These are phyloP conservation scores for Cheilosia vernalis DNA, from an alignment of 2,888 invertebrate genomes.

Conservation along the genomic window DNA sequence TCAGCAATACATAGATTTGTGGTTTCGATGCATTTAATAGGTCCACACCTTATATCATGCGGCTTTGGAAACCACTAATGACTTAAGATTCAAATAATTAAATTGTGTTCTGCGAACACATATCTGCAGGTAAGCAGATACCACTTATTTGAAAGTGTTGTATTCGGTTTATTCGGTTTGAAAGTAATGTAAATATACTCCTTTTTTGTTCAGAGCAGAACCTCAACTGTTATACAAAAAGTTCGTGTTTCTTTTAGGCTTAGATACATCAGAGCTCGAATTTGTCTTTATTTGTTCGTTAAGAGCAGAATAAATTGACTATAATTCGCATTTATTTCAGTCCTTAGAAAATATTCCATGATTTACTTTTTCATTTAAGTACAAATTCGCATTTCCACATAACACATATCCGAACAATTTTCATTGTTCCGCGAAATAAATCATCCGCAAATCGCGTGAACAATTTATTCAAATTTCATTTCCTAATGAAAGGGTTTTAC, in stretches of 20 bases:
- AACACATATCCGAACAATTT: conserved; percentile 17
- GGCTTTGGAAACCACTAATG: conserved; percentile 57
- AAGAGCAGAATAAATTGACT: too few species aligned
- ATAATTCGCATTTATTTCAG: too few species aligned
- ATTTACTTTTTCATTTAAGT: conserved; percentile 3
- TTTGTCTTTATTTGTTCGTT: too few species aligned
- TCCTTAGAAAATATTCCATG: neutral
- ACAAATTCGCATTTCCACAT: neutral
- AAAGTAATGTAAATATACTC: too few species aligned
- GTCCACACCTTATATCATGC: conserved; percentile 23
- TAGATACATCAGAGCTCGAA: too few species aligned
- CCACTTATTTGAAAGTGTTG: too few species aligned
- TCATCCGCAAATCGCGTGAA: conserved; percentile 55
- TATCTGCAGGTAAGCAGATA: neutral
- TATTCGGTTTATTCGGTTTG: too few species aligned
- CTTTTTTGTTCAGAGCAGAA: too few species aligned
- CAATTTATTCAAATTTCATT: conserved; percentile 69
- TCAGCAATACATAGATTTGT: conserved; percentile 42
- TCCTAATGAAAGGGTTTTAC: conserved; percentile 63
- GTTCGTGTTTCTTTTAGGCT: too few species aligned
- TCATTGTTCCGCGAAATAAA: conserved; percentile 38
- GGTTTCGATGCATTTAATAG: conserved; percentile 42
- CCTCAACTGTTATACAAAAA: too few species aligned
- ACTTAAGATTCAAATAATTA: conserved; percentile 49
- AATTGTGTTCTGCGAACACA: conserved; percentile 12